phyloP scores from a whole-genome alignment of 2,797 vertebrate genomes.

The Tokudaia muenninki region DNA sequence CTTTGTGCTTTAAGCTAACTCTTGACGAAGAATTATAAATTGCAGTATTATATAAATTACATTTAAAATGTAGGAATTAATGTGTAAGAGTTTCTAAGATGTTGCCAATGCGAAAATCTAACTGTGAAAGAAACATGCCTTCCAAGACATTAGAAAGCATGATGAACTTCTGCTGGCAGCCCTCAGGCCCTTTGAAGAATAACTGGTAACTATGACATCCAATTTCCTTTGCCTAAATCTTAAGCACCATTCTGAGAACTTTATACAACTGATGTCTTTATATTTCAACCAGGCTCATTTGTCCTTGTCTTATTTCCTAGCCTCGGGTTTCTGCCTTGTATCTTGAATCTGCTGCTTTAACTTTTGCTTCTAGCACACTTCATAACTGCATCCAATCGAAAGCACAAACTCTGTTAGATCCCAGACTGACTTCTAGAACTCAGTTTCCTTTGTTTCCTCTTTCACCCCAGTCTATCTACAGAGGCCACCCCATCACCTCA shows the following conservation, averaged over 20 bases:
- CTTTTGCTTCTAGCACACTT: neutral
- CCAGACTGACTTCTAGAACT: neutral
- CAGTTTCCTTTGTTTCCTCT: neutral
- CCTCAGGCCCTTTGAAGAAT: neutral
- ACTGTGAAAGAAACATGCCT: neutral
- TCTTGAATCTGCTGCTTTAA: neutral
- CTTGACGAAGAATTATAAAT: neutral
- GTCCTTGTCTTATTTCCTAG: neutral
- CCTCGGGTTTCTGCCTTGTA: neutral
- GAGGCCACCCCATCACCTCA: neutral
- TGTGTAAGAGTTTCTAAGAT: neutral
- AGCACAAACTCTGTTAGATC: neutral
- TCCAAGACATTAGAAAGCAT: neutral
- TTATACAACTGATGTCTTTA: neutral
- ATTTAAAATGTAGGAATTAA: conserved; percentile 6
- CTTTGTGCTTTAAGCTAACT: neutral
- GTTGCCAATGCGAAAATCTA: conserved; percentile 1
- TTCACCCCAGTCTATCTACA: neutral
- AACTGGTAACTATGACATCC: neutral
- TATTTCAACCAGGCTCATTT: neutral
- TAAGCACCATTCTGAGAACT: neutral
- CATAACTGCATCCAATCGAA: no score
- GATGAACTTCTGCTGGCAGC: neutral
- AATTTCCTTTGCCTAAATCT: conserved; percentile 5
- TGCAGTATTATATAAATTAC: neutral